These are phyloP conservation scores for Tipula vernalis DNA, from an alignment of 2,888 invertebrate species.

Conservation along the genomic window DNA sequence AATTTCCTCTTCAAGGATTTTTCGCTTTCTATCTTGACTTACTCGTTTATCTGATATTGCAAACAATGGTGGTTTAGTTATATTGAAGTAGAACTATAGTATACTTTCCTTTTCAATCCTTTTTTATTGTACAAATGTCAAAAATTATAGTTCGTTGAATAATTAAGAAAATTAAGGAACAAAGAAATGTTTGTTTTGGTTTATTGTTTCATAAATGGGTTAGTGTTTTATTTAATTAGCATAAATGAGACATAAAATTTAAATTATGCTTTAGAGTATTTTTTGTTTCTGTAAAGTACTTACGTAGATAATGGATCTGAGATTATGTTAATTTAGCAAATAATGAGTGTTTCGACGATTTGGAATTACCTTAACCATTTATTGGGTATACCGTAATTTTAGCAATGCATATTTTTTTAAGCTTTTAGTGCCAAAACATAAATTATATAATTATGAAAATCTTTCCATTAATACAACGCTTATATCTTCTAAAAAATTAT, in stretches of 20 bases:
- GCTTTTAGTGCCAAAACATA: too few relatives aligned
- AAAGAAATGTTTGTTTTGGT: neutral
- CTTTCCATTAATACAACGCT: too few relatives aligned
- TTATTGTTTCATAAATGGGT: neutral
- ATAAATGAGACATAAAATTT: neutral
- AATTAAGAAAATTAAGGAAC: neutral
- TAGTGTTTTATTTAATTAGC: neutral
- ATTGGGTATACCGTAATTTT: too few relatives aligned
- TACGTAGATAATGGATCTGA: neutral
- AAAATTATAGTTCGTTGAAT: neutral
- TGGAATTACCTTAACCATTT: too few relatives aligned
- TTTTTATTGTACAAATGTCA: neutral
- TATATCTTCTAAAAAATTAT: too few relatives aligned
- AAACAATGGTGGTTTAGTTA: neutral
- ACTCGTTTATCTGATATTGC: neutral
- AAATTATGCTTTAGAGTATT: neutral
- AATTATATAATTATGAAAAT: too few relatives aligned
- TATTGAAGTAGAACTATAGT: neutral
- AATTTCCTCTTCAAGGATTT: neutral
- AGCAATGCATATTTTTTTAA: too few relatives aligned
- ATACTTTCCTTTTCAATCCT: neutral
- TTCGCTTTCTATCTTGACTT: neutral
- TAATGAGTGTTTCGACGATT: neutral
- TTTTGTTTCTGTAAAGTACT: neutral
- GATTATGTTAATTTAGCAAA: neutral